These are phyloP conservation scores for Turdus rufiventris DNA, from an alignment of 2,113 vertebrate species.

Conservation along the genomic window DNA sequence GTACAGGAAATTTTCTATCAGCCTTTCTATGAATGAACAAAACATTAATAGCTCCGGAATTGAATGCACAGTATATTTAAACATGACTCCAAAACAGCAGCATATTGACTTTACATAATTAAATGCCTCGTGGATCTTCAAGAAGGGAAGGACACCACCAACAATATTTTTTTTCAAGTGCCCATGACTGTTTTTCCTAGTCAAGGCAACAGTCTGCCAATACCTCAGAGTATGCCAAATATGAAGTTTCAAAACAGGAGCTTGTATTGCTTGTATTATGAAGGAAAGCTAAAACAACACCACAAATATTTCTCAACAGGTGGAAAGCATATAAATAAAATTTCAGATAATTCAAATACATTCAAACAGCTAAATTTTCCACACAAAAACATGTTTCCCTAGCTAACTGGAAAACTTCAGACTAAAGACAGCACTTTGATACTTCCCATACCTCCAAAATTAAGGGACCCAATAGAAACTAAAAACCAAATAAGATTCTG, in stretches of 20 bases:
- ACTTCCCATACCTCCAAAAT: not conserved
- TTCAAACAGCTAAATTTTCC: constrained; percentile 14
- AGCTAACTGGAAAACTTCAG: not conserved
- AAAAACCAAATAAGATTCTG: not conserved
- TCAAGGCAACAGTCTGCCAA: constrained; percentile 21
- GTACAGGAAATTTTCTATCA: not conserved
- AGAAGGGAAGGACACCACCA: not conserved
- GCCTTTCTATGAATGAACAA: not conserved
- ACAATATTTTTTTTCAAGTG: not conserved
- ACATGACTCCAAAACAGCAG: not conserved
- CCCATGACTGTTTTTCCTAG: constrained; percentile 2
- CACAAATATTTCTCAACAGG: constrained; percentile 38
- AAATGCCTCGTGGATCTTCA: not conserved
- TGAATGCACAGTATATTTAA: not conserved
- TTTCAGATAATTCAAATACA: constrained; percentile 25
- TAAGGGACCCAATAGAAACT: not conserved
- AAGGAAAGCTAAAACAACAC: not conserved
- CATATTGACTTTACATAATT: not conserved
- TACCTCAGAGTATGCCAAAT: not conserved
- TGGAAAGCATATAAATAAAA: constrained; percentile 25
- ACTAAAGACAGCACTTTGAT: not conserved
- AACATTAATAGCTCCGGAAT: not conserved
- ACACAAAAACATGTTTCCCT: not conserved
- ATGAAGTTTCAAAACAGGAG: constrained; percentile 21
- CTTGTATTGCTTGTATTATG: constrained; percentile 1